Evolutionary conservation across 2,888 invertebrate genomes (phyloP).

Genomic region (Andrena minutula): DNA sequence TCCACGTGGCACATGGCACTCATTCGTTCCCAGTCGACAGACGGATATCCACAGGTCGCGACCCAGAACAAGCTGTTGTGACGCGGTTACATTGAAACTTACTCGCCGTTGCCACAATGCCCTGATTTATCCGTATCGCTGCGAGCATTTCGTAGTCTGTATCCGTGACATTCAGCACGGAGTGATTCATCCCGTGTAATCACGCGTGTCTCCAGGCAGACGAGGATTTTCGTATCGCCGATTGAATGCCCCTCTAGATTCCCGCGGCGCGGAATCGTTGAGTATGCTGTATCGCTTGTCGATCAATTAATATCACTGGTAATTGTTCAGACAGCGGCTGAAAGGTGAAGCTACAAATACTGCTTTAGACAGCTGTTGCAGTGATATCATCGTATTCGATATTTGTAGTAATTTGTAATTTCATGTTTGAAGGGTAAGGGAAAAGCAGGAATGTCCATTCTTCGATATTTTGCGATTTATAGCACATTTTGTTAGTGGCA

Average conservation of each 20-base stretch:
- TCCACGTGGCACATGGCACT: background rate
- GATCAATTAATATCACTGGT: background rate
- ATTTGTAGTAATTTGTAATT: too few relatives aligned
- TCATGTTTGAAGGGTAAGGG: too few relatives aligned
- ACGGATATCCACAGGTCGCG: background rate
- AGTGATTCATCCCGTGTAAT: constrained; percentile 32
- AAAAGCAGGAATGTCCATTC: too few relatives aligned
- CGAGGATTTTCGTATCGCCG: background rate
- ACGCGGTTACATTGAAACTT: constrained; percentile 4
- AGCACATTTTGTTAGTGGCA: too few relatives aligned
- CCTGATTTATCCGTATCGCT: constrained; percentile 3
- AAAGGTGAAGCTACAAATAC: background rate
- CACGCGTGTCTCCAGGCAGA: background rate
- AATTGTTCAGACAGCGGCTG: background rate
- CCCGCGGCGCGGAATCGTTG: background rate
- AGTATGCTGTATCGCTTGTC: background rate
- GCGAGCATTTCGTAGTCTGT: background rate
- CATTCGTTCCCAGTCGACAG: too few relatives aligned
- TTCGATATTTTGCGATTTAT: too few relatives aligned
- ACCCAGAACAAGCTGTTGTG: background rate
- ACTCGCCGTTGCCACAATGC: background rate
- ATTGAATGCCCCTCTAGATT: background rate
- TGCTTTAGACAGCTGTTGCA: too few relatives aligned
- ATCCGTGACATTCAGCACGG: background rate
- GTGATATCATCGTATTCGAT: too few relatives aligned